These are phyloP conservation scores for Zaprionus davidi DNA, from an alignment of 1,140 invertebrate species.

Conservation along the genomic window DNA sequence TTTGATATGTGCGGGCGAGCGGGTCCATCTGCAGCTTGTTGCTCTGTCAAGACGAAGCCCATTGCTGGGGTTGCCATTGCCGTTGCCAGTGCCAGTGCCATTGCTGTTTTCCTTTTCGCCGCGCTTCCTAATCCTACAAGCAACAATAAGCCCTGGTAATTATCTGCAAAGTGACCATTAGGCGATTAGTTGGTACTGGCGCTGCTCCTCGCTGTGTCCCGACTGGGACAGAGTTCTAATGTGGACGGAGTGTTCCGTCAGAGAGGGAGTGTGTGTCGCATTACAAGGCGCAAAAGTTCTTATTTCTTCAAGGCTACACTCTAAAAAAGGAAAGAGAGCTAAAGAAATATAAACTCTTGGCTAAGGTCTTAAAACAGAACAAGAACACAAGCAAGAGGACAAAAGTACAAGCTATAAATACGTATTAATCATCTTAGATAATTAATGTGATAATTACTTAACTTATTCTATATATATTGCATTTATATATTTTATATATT, in stretches of 20 bases:
- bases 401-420: too few species aligned
- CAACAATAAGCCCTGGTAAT: constrained; percentile 81
- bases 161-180: constrained; percentile 83
- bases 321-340: background rate
- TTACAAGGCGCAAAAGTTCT: constrained; percentile 23
- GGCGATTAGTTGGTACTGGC: constrained; percentile 75
- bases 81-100: constrained; percentile 25
- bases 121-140: constrained; percentile 71
- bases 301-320: constrained; percentile 18
- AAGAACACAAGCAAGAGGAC: too few species aligned
- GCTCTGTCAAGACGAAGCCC: constrained; percentile 35
- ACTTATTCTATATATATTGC: background rate
- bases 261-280: background rate
- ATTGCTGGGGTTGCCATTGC: constrained; percentile 17
- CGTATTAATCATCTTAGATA: too few species aligned
- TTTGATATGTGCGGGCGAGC: constrained; percentile 49
- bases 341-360: background rate
- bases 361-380: too few species aligned
- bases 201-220: constrained; percentile 12
- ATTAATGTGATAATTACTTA: background rate
- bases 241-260: background rate
- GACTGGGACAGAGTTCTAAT: constrained; percentile 13
- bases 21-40: constrained; percentile 55
- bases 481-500: too few species aligned
- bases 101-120: constrained; percentile 55